Evolutionary conservation across 2,888 invertebrate species (phyloP).

Genomic region (Pocota personata): DNA sequence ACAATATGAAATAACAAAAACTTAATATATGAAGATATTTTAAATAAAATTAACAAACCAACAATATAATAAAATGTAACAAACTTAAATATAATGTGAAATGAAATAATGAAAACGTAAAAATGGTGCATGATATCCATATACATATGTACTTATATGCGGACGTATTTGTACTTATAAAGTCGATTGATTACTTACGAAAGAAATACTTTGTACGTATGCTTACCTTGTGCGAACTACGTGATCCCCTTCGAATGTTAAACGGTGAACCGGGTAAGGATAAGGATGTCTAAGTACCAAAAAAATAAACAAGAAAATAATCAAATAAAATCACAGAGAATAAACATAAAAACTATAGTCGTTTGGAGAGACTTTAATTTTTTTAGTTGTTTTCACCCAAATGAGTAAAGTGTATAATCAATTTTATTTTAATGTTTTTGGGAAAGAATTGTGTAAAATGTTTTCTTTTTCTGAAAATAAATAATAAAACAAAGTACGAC

Average conservation of each 20-base stretch:
- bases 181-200: conserved; percentile 49
- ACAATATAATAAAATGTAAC: conserved; percentile 52
- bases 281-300: conserved; percentile 91
- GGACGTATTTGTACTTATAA: conserved; percentile 40
- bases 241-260: conserved; percentile 94
- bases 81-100: conserved; percentile 63
- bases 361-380: conserved; percentile 28
- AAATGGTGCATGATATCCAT: conserved; percentile 72
- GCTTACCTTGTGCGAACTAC: conserved; percentile 91
- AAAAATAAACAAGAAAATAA: conserved; percentile 74
- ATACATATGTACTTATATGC: conserved; percentile 38
- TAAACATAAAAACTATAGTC: conserved; percentile 69
- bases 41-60: conserved; percentile 36
- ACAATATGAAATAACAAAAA: conserved; percentile 56
- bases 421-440: conserved; percentile 7
- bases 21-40: conserved; percentile 29
- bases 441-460: conserved; percentile 58
- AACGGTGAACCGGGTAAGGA: conserved; percentile 98
- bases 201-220: conserved; percentile 31
- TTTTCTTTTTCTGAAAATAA: conserved; percentile 75
- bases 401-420: conserved; percentile 15
- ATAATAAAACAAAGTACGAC: conserved; percentile 75
- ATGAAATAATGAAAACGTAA: conserved; percentile 60
- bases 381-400: not conserved
- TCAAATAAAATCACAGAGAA: conserved; percentile 72